Base-by-base conservation (phyloP, 2,113 vertebrate species). In the Symphodus melops region DNA sequence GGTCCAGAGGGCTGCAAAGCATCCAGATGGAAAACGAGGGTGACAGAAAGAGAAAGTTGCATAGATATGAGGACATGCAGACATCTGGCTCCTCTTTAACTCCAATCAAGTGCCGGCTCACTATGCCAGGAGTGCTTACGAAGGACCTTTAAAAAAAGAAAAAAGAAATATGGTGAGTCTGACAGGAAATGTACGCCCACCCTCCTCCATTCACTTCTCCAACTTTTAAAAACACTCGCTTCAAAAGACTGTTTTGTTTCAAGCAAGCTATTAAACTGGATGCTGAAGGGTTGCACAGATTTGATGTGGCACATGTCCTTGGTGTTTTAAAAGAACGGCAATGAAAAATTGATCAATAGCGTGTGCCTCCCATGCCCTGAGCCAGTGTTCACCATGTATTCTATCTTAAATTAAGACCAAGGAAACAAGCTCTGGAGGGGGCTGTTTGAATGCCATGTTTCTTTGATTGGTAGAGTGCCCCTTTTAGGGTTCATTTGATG, bases 261-360 rank as follows among this genome's bases (percentile, higher is more conserved):
- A 85, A 84, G 82, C 62, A 42, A 84, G 77, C 83, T 87, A 88
- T 91, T 91, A 88, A 91, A 89, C 78, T 36, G 69, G 71, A 70
- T 73, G 66, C 71, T 63, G 79, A 79, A 76, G 28, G 73, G 65
- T 71, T 81, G 79, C 90, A 81, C 75, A 81, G 86, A 91, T 92
- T 89, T 91, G 79, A 92, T 91, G 86, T 88, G 82, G 87, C 86
- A 85, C 82, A 88, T 88, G 93, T 93, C 93, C 92, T 93, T 94
- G 91, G 85, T 89, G 72, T 78, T 90, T 91, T 89, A 84, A 92
- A 93, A 92, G 88, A 90, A 85, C 57, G 49, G 70, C 81, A 86
- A 90, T 92, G 84, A 91, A 92, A 92, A 86, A 81, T 86, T 58
- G 85, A 90, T 92, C 83, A 90, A 90, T 84, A 82, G 79, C 42